A percentile compares a stretch with the other conserved stretches of the same genome.
Conservation (phyloP, 2,113 vertebrate species). For the Gorilla gorilla region DNA sequence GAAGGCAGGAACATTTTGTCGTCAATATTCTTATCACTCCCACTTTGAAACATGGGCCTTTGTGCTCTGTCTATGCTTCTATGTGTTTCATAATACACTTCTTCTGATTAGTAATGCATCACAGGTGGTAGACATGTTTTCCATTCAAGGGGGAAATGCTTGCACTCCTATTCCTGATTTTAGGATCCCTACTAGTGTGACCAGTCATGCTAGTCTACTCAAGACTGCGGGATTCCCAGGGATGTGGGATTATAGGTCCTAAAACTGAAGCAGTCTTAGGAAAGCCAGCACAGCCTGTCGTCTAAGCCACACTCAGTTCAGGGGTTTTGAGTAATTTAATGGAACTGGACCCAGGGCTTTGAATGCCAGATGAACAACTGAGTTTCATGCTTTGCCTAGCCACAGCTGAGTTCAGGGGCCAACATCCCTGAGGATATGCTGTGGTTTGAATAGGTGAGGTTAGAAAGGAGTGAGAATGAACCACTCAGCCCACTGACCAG, state of each 20-base stretch:
- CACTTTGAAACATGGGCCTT: fast-evolving
- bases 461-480: neutral
- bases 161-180: neutral
- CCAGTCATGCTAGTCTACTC: neutral
- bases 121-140: neutral
- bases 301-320: neutral
- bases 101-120: neutral
- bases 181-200: neutral
- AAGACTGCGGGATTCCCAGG: neutral
- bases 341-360: neutral
- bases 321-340: neutral
- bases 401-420: neutral
- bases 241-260: neutral
- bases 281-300: neutral
- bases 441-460: neutral
- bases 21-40: neutral
- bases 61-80: neutral
- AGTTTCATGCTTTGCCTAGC: neutral
- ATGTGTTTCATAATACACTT: neutral
- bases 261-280: neutral
- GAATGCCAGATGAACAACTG: neutral
- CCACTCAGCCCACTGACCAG: too few relatives aligned
- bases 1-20: neutral
- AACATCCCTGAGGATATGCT: neutral
- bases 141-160: neutral